Evolutionary conservation across 2,113 vertebrate species (phyloP), one percentile per base, ranked within the genome.

Genomic region (Onychostruthus taczanowskii): DNA sequence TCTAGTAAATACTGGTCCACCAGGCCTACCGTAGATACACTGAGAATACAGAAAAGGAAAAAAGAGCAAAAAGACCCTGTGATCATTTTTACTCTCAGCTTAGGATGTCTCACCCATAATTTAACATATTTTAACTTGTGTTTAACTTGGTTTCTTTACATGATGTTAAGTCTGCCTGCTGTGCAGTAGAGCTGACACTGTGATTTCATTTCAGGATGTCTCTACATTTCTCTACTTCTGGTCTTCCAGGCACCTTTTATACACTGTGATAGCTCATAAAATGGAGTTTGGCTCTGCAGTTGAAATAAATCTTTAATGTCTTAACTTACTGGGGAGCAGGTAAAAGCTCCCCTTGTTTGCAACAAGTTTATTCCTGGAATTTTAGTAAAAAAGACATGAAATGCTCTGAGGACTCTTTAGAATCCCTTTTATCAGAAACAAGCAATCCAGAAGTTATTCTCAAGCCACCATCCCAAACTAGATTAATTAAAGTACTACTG

Each of bases 21-120:
- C 99, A 37, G 99, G 99, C 96, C 99, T 98, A 37, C 99, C 98
- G 2, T 99, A 99, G 97, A 99, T 99, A 97, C 99, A 99, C 99
- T 99, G 93, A 58, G 46, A 95, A 77, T 13, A 70, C 52, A 64
- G 21, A 95, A 55, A 89, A 61, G 39, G 37, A 20, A 47, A 33
- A 52, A 67, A 55, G 9, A 82, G 43, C 3, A 79, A 43, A 35
- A 68, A 28, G 14, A 3, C 7, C 11, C 5, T 2, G 23, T 47
- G 47, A 82, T 41, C 7, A 7, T 44, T 70, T 61, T 44, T 14
- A 41, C 11, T 33, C 46, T 82, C 39, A 56, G 17, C 33, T 80
- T 74, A 59, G 44, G 58, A 69, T 31, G 37, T 39, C 63, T 85
- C 39, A 56, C 15, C 10, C 35, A 68, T 26, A 79, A 86, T 33